Conservation (phyloP, 2,888 invertebrate genomes). For the Sisyra nigra region DNA sequence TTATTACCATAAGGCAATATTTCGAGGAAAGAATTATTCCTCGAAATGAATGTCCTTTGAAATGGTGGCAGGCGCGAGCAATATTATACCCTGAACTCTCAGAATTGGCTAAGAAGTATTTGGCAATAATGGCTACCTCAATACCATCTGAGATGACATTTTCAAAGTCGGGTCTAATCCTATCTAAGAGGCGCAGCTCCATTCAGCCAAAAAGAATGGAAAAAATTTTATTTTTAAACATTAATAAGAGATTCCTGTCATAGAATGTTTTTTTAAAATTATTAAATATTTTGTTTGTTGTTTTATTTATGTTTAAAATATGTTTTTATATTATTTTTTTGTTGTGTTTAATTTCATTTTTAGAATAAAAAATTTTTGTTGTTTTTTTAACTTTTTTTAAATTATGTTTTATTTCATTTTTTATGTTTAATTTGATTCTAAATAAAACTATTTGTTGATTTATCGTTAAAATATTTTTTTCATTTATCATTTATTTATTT, state of each 20-base stretch:
- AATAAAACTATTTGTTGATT: too few relatives aligned
- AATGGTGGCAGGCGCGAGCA: constrained; percentile 7
- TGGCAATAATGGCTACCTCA: constrained; percentile 11
- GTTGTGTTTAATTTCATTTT: too few relatives aligned
- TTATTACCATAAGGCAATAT: constrained; percentile 6
- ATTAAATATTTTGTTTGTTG: background rate
- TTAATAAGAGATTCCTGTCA: constrained; percentile 14
- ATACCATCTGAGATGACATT: constrained; percentile 13
- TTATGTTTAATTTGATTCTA: too few relatives aligned
- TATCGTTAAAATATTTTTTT: too few relatives aligned
- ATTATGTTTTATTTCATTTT: constrained; percentile 6
- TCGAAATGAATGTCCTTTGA: constrained; percentile 9
- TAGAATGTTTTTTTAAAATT: too few relatives aligned
- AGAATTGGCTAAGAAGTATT: constrained; percentile 9
- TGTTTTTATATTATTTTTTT: too few relatives aligned
- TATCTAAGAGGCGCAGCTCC: constrained; percentile 15
- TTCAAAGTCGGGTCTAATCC: constrained; percentile 16
- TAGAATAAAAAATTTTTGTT: too few relatives aligned
- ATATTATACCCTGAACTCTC: constrained; percentile 9
- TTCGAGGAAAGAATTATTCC: constrained; percentile 6
- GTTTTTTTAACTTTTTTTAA: background rate
- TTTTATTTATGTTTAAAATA: constrained; percentile 1
- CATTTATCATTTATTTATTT: too few relatives aligned
- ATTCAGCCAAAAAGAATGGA: constrained; percentile 13
- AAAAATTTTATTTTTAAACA: constrained; percentile 17